Percentiles rank a stretch among this genome's conserved stretches.
Conservation (phyloP, 2,888 invertebrate genomes). For the Orchestes rusci region DNA sequence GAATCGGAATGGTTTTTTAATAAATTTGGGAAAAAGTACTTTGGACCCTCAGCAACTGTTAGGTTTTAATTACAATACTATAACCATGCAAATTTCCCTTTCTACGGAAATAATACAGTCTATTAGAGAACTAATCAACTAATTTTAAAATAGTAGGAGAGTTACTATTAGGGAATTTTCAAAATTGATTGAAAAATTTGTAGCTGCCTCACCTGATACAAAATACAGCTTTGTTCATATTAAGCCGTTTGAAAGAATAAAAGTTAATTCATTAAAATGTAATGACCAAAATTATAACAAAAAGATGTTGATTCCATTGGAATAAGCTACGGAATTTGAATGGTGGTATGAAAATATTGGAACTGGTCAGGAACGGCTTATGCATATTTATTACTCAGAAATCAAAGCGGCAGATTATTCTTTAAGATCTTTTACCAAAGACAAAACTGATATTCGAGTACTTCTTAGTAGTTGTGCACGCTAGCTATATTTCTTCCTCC, state of each 20-base stretch:
- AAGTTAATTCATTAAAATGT: constrained; percentile 22
- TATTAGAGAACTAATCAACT: too few species aligned
- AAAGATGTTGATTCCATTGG: constrained; percentile 6
- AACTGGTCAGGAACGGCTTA: too few species aligned
- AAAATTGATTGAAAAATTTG: constrained; percentile 19
- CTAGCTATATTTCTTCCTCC: too few species aligned
- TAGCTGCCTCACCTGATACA: constrained; percentile 29
- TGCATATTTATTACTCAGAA: too few species aligned
- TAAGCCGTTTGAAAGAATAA: constrained; percentile 22
- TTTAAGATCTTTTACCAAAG: too few species aligned
- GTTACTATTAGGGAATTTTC: too few species aligned
- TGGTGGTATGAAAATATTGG: too few species aligned
- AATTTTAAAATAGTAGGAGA: too few species aligned
- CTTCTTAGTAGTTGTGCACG: too few species aligned
- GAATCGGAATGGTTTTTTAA: constrained; percentile 19
- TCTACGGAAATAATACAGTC: constrained; percentile 4
- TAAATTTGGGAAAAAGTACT: constrained; percentile 22
- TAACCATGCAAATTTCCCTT: constrained; percentile 5
- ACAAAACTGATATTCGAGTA: too few species aligned
- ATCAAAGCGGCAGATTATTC: too few species aligned
- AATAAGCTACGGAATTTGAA: too few species aligned
- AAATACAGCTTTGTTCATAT: constrained; percentile 33
- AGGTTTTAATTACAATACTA: constrained; percentile 17
- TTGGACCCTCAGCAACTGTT: constrained; percentile 15
- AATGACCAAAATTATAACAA: constrained; percentile 3